Evolutionary conservation across 2,888 invertebrate species (phyloP).

Genomic region (Pegoplata infirma): DNA sequence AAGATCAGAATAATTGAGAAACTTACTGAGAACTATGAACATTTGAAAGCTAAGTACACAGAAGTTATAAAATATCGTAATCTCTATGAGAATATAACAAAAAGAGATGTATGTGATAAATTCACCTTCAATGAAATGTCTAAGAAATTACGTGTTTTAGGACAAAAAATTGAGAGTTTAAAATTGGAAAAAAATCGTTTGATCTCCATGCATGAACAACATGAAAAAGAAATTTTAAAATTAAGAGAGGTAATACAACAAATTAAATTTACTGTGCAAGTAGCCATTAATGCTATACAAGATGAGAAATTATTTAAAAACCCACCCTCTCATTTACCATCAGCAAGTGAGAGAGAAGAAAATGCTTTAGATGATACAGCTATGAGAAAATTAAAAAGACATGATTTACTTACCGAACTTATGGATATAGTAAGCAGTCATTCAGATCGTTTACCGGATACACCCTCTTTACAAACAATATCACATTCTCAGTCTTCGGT

Average conservation of each 20-base stretch:
- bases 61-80: slow-evolving; percentile 77
- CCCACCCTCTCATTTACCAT: not conserved
- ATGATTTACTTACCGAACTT: slow-evolving; percentile 80
- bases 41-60: slow-evolving; percentile 79
- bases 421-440: slow-evolving; percentile 73
- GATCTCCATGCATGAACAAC: slow-evolving; percentile 76
- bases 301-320: slow-evolving; percentile 73
- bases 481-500: slow-evolving; percentile 75
- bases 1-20: slow-evolving; percentile 84
- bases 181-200: slow-evolving; percentile 71
- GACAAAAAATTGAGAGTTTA: slow-evolving; percentile 71
- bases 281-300: slow-evolving; percentile 78
- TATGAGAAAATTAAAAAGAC: slow-evolving; percentile 79
- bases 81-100: slow-evolving; percentile 77
- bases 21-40: slow-evolving; percentile 81
- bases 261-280: slow-evolving; percentile 82
- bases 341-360: too few relatives aligned
- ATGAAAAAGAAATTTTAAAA: slow-evolving; percentile 79
- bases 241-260: slow-evolving; percentile 81
- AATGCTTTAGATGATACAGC: slow-evolving; percentile 54
- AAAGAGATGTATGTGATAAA: slow-evolving; percentile 74
- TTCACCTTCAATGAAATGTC: slow-evolving; percentile 78
- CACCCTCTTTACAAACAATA: slow-evolving; percentile 75
- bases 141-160: slow-evolving; percentile 79
- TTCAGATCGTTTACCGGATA: slow-evolving; percentile 67